A percentile compares a stretch with the other conserved stretches of the same genome.
Evolutionary conservation across 1,140 invertebrate species (phyloP).

Genomic region (Bombyx mandarina): DNA sequence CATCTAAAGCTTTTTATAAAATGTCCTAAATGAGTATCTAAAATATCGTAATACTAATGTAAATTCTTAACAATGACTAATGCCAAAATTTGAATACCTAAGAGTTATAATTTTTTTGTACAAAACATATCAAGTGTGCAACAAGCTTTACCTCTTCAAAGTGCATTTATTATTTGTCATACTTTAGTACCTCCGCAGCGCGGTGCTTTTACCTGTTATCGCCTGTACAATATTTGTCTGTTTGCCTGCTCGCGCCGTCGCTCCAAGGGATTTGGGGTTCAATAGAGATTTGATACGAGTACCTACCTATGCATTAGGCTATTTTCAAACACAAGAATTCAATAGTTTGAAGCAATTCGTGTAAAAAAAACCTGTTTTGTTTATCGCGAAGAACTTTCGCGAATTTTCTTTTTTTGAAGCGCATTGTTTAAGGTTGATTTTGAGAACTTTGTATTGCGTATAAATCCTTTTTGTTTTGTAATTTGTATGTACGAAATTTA

Average conservation of each 20-base stretch:
- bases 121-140: constrained; percentile 14
- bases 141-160: constrained; percentile 8
- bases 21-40: too few relatives aligned
- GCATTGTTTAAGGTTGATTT: background rate
- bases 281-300: background rate
- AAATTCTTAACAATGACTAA: too few relatives aligned
- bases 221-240: constrained; percentile 25
- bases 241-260: constrained; percentile 6
- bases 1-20: too few relatives aligned
- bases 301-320: too few relatives aligned
- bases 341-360: too few relatives aligned
- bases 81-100: too few relatives aligned
- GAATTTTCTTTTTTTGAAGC: background rate
- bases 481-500: too few relatives aligned
- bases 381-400: background rate
- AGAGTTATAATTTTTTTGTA: constrained; percentile 18
- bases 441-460: background rate
- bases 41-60: too few relatives aligned
- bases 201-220: constrained; percentile 31
- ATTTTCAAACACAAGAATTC: too few relatives aligned
- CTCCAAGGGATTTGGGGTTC: constrained; percentile 9
- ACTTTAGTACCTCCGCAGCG: constrained; percentile 18
- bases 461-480: too few relatives aligned
- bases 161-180: constrained; percentile 30
- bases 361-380: too few relatives aligned